A percentile compares a stretch with the other conserved stretches of the same genome.
Conservation (phyloP, 2,888 invertebrate genomes). For the Monochamus alternatus region DNA sequence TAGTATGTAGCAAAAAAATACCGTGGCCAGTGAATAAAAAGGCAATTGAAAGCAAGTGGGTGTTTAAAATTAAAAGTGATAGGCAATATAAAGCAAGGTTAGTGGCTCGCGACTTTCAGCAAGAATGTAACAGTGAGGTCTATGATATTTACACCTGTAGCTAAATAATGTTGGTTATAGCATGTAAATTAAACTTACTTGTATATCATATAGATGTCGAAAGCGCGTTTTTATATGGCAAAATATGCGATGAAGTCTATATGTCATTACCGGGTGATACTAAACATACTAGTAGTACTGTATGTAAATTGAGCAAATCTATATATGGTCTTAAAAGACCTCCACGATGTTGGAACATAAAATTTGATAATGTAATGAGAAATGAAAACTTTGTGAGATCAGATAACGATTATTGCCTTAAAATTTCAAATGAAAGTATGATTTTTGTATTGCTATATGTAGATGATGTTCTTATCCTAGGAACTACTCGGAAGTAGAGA, state of each 20-base stretch:
- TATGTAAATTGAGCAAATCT: background rate
- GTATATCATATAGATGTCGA: conserved; percentile 3
- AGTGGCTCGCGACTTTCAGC: conserved; percentile 40
- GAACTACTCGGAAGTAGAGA: too few relatives aligned
- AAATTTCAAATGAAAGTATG: too few relatives aligned
- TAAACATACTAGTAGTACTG: too few relatives aligned
- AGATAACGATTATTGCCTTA: too few relatives aligned
- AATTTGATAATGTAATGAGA: background rate
- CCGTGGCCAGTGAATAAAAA: conserved; percentile 23
- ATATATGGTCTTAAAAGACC: background rate
- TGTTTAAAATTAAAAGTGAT: conserved; percentile 45
- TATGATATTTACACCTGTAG: too few relatives aligned
- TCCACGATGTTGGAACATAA: background rate
- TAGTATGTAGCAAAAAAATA: too few relatives aligned
- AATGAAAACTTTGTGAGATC: background rate
- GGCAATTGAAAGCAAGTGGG: conserved; percentile 47
- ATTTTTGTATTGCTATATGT: too few relatives aligned
- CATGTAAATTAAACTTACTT: background rate
- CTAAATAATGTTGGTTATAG: too few relatives aligned
- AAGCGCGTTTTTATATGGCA: too few relatives aligned
- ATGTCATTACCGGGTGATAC: too few relatives aligned
- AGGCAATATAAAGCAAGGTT: conserved; percentile 35
- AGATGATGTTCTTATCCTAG: too few relatives aligned
- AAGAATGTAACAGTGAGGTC: background rate
- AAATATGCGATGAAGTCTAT: too few relatives aligned